Conservation (phyloP, 1,140 invertebrate species). For the Brachionus calyciflorus region DNA sequence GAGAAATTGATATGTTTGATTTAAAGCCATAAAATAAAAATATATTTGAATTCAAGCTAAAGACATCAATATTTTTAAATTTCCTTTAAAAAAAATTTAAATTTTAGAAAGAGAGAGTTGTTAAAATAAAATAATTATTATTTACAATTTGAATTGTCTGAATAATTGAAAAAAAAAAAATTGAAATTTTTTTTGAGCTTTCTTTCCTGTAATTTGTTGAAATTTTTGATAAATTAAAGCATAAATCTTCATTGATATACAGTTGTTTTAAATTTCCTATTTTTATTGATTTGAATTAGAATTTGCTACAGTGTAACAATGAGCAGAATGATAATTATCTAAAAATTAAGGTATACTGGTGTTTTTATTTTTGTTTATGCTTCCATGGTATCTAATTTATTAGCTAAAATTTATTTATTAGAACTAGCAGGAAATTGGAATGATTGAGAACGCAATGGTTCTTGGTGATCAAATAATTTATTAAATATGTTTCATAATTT, state of each 20-base stretch:
- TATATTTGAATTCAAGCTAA: no score
- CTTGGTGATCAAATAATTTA: no score
- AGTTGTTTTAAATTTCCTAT: neutral
- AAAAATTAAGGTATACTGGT: neutral
- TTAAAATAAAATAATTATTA: no score
- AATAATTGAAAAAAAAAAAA: no score
- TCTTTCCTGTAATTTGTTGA: no score
- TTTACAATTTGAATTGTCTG: no score
- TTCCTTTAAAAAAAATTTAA: no score
- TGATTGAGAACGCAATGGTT: neutral
- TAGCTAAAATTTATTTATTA: neutral
- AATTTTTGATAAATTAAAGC: neutral
- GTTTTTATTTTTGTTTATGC: neutral
- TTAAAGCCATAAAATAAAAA: neutral
- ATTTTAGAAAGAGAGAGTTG: no score
- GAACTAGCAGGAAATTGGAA: constrained; percentile 26
- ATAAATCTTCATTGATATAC: neutral
- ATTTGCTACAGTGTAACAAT: neutral
- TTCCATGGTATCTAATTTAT: neutral
- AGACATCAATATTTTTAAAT: no score
- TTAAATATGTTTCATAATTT: no score
- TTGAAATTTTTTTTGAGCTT: no score
- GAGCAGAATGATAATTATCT: constrained; percentile 1
- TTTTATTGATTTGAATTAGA: neutral
- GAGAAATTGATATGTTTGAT: constrained; percentile 29